Percentiles rank a stretch among this genome's conserved stretches.
phyloP scores from a whole-genome alignment of 2,888 invertebrate species.

The Cataglyphis altisquamis region DNA sequence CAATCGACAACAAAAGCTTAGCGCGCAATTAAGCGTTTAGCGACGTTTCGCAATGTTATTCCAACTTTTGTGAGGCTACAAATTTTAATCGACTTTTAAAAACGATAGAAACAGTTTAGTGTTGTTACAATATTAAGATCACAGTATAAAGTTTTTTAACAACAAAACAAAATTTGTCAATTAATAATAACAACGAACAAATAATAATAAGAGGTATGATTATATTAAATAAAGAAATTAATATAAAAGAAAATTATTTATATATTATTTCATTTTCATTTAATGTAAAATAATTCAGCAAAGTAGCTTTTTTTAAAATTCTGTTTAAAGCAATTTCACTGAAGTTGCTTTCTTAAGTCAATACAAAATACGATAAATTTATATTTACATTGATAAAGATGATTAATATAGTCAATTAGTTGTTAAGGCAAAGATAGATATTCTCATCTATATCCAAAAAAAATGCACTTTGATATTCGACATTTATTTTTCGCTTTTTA shows the following conservation, averaged over 20 bases:
- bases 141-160: background rate
- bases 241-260: background rate
- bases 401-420: background rate
- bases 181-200: too few species aligned
- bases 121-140: too few species aligned
- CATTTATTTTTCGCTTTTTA: background rate
- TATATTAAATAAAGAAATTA: background rate
- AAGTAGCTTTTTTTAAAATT: background rate
- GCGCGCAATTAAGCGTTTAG: background rate
- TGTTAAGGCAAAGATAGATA: slow-evolving; percentile 15
- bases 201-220: too few species aligned
- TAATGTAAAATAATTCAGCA: background rate
- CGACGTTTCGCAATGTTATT: background rate
- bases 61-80: background rate
- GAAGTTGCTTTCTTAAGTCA: background rate
- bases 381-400: slow-evolving; percentile 32
- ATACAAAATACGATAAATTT: background rate
- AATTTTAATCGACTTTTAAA: slow-evolving; percentile 16
- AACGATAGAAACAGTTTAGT: too few species aligned
- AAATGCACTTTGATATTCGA: background rate
- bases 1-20: slow-evolving; percentile 21
- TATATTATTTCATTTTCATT: background rate
- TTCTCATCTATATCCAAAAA: background rate
- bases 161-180: background rate
- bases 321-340: background rate